These are phyloP conservation scores for Ditula angustiorana DNA, from an alignment of 2,888 invertebrate genomes.

Conservation along the genomic window DNA sequence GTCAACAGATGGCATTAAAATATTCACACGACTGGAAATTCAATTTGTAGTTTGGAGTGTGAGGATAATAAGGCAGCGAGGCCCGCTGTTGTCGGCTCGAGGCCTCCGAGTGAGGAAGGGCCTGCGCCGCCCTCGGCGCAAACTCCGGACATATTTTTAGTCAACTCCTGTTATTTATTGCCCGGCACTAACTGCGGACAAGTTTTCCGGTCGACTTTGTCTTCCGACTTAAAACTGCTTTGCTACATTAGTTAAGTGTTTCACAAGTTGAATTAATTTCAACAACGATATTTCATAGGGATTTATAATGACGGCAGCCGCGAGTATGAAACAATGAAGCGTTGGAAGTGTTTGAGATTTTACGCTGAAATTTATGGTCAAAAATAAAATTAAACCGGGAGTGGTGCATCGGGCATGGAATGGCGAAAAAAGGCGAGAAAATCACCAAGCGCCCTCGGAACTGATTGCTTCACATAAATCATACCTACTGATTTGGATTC, in stretches of 20 bases:
- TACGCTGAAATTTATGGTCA: slow-evolving; percentile 17
- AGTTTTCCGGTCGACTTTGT: slow-evolving; percentile 41
- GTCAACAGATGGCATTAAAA: slow-evolving; percentile 68
- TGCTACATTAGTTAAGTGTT: slow-evolving; percentile 38
- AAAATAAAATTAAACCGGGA: slow-evolving; percentile 13
- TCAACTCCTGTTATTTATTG: slow-evolving; percentile 53
- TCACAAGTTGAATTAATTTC: slow-evolving; percentile 36
- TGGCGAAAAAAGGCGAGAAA: slow-evolving; percentile 37
- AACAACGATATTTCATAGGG: slow-evolving; percentile 29
- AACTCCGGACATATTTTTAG: slow-evolving; percentile 51
- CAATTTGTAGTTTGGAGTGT: slow-evolving; percentile 70
- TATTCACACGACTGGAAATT: slow-evolving; percentile 73
- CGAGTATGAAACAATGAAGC: slow-evolving; percentile 11
- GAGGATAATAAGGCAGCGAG: slow-evolving; percentile 56
- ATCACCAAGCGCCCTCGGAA: slow-evolving; percentile 43
- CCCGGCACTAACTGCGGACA: slow-evolving; percentile 51
- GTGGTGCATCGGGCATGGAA: slow-evolving; percentile 24
- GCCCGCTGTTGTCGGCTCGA: not conserved
- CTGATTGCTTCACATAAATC: slow-evolving; percentile 72
- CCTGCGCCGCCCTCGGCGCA: slow-evolving; percentile 40
- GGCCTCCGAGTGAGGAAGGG: slow-evolving; percentile 38
- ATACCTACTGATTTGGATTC: slow-evolving; percentile 72
- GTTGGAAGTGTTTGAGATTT: slow-evolving; percentile 25
- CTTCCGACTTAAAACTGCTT: slow-evolving; percentile 39
- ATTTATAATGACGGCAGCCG: slow-evolving; percentile 18